phyloP scores from a whole-genome alignment of 2,113 vertebrate genomes.

The Nyctibius bracteatus region DNA sequence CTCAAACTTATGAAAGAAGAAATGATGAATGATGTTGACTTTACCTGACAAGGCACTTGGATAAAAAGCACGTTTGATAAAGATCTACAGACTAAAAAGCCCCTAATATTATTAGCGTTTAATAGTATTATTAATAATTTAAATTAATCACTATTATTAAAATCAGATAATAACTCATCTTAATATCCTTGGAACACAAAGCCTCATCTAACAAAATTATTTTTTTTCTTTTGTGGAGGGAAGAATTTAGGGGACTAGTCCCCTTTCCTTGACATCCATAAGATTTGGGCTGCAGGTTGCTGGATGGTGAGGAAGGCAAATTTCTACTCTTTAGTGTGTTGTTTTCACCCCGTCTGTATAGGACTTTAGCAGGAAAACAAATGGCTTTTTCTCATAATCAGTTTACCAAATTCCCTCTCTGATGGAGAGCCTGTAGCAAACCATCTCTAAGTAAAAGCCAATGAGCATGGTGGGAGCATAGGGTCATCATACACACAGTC shows the following conservation, averaged over 20 bases:
- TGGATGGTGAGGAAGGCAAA: not conserved
- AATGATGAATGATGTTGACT: not conserved
- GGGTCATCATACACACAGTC: not conserved
- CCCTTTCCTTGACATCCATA: not conserved
- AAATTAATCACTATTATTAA: not conserved
- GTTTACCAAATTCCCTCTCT: not conserved
- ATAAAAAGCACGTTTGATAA: not conserved
- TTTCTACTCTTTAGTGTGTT: not conserved
- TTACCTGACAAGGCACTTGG: not conserved
- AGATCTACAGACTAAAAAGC: not conserved
- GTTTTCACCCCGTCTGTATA: not conserved
- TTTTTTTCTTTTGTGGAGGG: not conserved
- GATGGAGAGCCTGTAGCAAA: not conserved
- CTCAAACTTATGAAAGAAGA: not conserved
- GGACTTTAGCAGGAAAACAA: not conserved
- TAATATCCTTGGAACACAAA: not conserved
- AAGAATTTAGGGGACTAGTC: not conserved
- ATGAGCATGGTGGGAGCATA: not conserved
- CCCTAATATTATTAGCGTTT: not conserved
- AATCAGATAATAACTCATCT: not conserved
- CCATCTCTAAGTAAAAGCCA: not conserved
- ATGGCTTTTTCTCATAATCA: not conserved
- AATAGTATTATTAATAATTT: not conserved
- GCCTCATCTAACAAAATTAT: rapidly evolving
- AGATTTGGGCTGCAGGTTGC: not conserved